These are phyloP conservation scores for Diachasma alloeum DNA, from an alignment of 1,140 invertebrate genomes.

Conservation along the genomic window DNA sequence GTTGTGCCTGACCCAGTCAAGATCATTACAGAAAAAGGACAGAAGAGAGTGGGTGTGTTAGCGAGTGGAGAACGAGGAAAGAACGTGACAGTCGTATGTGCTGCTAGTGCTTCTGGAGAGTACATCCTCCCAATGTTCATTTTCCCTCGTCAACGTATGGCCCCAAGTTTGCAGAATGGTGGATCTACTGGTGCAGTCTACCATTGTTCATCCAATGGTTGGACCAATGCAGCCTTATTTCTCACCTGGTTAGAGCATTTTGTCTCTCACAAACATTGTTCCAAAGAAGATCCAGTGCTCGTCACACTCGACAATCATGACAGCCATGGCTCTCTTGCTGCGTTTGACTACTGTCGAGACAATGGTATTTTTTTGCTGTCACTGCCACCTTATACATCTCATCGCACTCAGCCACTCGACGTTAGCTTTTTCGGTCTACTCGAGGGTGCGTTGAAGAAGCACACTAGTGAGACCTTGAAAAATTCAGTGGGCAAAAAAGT, in stretches of 20 bases:
- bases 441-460: constrained; percentile 27
- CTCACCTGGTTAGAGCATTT: constrained; percentile 49
- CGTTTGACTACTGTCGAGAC: not conserved
- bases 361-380: constrained; percentile 10
- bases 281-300: constrained; percentile 49
- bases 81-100: constrained; percentile 37
- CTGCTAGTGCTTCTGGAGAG: constrained; percentile 45
- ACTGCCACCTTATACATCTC: constrained; percentile 23
- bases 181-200: constrained; percentile 30
- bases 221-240: constrained; percentile 51
- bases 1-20: constrained; percentile 37
- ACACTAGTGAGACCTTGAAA: constrained; percentile 25
- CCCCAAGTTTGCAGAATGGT: constrained; percentile 17
- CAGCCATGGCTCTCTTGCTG: constrained; percentile 31
- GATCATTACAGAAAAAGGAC: not conserved
- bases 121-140: constrained; percentile 49
- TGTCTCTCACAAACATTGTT: constrained; percentile 39
- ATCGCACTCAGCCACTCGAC: constrained; percentile 51
- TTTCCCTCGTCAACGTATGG: constrained; percentile 35
- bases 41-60: constrained; percentile 50
- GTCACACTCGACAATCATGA: constrained; percentile 61
- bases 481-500: not conserved
- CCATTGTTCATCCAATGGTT: constrained; percentile 45
- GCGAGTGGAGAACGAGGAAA: constrained; percentile 51
- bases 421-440: constrained; percentile 44